Conservation (phyloP, 2,113 vertebrate species). For the Chaetodon trifascialis region DNA sequence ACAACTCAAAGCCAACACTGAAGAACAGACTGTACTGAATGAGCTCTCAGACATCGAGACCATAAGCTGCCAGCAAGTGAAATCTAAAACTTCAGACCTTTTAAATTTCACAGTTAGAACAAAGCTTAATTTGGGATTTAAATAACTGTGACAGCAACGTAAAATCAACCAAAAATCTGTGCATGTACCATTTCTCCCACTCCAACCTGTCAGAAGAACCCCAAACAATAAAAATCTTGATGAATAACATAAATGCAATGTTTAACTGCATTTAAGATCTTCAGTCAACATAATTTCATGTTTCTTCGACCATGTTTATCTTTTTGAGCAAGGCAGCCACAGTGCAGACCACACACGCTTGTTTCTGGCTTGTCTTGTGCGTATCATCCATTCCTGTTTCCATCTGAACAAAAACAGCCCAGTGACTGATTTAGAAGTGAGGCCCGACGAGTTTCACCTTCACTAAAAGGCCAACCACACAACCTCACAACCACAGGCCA, state of each 20-base stretch:
- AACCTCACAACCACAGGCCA: constrained; percentile 20
- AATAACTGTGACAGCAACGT: not conserved
- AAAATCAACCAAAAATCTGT: not conserved
- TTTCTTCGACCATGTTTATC: not conserved
- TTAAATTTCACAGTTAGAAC: not conserved
- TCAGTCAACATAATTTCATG: not conserved
- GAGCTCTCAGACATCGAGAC: not conserved
- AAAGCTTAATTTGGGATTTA: not conserved
- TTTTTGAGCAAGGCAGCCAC: not conserved
- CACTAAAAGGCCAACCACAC: constrained; percentile 39
- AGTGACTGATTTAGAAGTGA: constrained; percentile 31
- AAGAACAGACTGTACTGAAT: not conserved
- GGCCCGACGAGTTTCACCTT: constrained; percentile 42
- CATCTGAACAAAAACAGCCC: constrained; percentile 23
- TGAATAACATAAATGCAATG: not conserved
- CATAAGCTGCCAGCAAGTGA: not conserved
- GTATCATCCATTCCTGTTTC: constrained; percentile 1
- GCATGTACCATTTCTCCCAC: not conserved
- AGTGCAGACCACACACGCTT: not conserved
- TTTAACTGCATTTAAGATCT: not conserved
- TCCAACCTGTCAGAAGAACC: not conserved
- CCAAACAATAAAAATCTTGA: not conserved
- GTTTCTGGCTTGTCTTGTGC: not conserved
- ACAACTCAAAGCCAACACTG: not conserved
- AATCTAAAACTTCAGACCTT: not conserved